A percentile compares a stretch with the other conserved stretches of the same genome.
These are phyloP conservation scores for Drosophila demipolita DNA, from an alignment of 2,888 invertebrate genomes.

Conservation along the genomic window DNA sequence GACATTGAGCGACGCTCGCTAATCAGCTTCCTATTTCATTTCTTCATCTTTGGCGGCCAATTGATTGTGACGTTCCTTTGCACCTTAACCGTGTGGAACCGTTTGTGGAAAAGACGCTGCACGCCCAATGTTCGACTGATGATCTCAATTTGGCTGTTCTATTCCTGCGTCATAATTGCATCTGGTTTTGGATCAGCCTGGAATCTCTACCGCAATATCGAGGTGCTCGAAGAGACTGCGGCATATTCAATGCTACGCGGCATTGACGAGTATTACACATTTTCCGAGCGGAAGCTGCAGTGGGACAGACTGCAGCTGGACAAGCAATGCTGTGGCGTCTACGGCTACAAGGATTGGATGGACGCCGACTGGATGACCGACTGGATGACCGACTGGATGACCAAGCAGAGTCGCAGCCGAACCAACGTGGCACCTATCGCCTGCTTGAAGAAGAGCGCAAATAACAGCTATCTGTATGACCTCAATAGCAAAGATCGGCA, in stretches of 20 bases:
- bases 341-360: too few species aligned
- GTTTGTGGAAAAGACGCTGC: slow-evolving; percentile 57
- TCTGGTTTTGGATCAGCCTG: too few species aligned
- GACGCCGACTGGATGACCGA: too few species aligned
- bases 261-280: too few species aligned
- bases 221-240: background rate
- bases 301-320: too few species aligned
- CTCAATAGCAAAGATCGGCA: slow-evolving; percentile 1
- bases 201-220: too few species aligned
- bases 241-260: background rate
- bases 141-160: too few species aligned
- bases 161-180: too few species aligned
- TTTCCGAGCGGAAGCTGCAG: too few species aligned
- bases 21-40: slow-evolving; percentile 56
- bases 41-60: slow-evolving; percentile 75
- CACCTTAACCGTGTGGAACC: slow-evolving; percentile 76
- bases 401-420: background rate
- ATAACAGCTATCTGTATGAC: slow-evolving; percentile 39
- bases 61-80: slow-evolving; percentile 68
- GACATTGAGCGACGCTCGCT: slow-evolving; percentile 66
- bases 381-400: too few species aligned
- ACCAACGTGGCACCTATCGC: slow-evolving; percentile 77
- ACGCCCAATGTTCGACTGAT: too few species aligned
- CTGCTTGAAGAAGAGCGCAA: slow-evolving; percentile 69
- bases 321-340: too few species aligned